Base-by-base conservation (phyloP, 1,140 invertebrate genomes). In the Orius laevigatus region DNA sequence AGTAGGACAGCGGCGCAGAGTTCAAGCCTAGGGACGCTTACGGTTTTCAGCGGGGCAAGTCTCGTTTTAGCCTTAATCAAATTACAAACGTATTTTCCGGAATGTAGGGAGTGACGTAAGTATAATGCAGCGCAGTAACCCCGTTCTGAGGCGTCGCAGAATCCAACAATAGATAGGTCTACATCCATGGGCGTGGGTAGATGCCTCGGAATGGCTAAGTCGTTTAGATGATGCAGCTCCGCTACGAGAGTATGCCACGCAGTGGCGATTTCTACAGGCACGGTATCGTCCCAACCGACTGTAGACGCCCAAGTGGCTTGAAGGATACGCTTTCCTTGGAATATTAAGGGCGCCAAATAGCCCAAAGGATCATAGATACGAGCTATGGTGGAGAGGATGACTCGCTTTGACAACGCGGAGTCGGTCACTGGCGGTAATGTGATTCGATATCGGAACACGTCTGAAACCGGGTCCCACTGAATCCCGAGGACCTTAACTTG, bases 51-150 rank as follows among this genome's bases (percentile, higher is more conserved):
- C 9, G 65, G 63, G 11, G 65, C 62, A 5, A 68, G 61, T 43
- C 52, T 57, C 5, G 60, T 57, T 58, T 66, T 68, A 0, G 62
- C 57, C 43, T 56, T 57, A 19, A 68, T 16, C n/a, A 67, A 41
- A n/a, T 10, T 6, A 36, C 14, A 10, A 39, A 1, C 14, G 32
- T 12, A 2, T 2, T 20, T 10, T n/a, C 16, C 3, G 14, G 12
- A 11, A 15, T 3, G n/a, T 18, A 14, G n/a, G 2, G 19, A 4
- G 12, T 32, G 20, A 8, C 35, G 47, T 44, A 55, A 34, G 48
- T 60, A 63, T 18, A 59, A 31, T 5, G 55, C 57, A 9, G 55
- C 58, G 1, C 50, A 57, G 42, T 63, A 61, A 4, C 55, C 60
- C 16, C 25, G 38, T 32, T 49, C 45, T 6, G 56, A 58, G 38